Base-by-base conservation (phyloP, 2,797 vertebrate species). In the Cephalopachus bancanus region DNA sequence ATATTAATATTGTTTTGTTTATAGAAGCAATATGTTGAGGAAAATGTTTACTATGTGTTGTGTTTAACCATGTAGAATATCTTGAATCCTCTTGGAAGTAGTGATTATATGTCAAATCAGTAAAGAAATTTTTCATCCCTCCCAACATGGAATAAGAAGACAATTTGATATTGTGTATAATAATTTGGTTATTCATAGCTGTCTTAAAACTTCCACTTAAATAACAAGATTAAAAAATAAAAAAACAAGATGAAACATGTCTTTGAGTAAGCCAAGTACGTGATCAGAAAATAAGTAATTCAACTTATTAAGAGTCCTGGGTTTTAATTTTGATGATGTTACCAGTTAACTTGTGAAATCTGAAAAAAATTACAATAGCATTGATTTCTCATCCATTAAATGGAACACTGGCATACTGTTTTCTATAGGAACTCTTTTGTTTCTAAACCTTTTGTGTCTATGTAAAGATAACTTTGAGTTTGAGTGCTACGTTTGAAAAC, bases 1-100 rank as follows among this genome's bases (percentile, higher is more conserved):
- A 60, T 33, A 64, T 72, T 92, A 59, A 88, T 62, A 37, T 53
- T 30, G 33, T 14, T 55, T 62, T 94, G 85, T 60, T 60, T 75
- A 62, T 92, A 88, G 71, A 92, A 53, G 53, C 53, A 89, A 55
- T 59, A 88, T 55, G 44, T 72, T 92, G 64, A 89, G 8, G 30
- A 75, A 83, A 76, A 44, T 53, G 19, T 14, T 67, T 88, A 60
- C 69, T 92, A 22, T 88, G 8, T 76, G 44, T 75, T 55, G 78
- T 88, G 26, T 62, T 89, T 92, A 89, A 69, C 69, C 74, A 92
- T 71, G 15, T 9, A 78, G 49, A 55, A 24, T 83, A 76, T 26
- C 53, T 76, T 71, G 53, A 88, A 69, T 76, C 26, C n/a, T 55
- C 78, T 84, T n/a, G 57, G 22, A 22, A 60, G 49, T 60, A n/a